These are phyloP conservation scores for Illadopsis cleaveri DNA, from an alignment of 2,113 vertebrate species.

Conservation along the genomic window DNA sequence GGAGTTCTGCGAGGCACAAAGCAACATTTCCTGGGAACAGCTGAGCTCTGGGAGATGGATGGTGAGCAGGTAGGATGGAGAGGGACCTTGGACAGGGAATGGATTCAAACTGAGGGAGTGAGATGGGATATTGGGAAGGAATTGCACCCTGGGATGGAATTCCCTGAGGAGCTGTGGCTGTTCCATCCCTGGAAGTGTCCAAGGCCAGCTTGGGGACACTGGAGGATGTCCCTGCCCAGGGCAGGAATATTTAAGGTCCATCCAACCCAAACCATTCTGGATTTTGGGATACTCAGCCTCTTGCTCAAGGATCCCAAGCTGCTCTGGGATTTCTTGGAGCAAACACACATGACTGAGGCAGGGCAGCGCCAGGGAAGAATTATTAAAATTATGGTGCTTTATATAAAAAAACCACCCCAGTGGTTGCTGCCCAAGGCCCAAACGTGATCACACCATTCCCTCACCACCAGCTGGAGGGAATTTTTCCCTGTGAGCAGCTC, in stretches of 20 bases:
- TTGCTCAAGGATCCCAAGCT: neutral
- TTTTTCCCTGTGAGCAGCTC: neutral
- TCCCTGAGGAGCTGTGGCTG: neutral
- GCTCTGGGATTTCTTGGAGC: neutral
- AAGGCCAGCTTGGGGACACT: fast-evolving
- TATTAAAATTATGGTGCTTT: neutral
- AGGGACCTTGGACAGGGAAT: neutral
- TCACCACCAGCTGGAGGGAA: neutral
- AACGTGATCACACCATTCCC: neutral
- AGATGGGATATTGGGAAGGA: neutral
- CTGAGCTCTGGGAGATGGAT: neutral
- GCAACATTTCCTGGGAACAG: neutral
- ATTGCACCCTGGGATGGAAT: neutral
- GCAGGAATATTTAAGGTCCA: neutral
- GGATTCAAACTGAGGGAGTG: neutral
- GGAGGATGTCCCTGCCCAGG: neutral
- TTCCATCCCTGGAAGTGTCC: neutral
- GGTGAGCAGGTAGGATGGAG: fast-evolving
- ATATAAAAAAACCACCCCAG: neutral
- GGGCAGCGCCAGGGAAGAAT: neutral
- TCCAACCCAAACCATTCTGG: neutral
- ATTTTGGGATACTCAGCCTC: neutral
- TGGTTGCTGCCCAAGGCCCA: neutral
- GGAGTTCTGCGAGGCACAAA: fast-evolving
- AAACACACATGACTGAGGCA: fast-evolving